Evolutionary conservation across 2,797 vertebrate species (phyloP).

Genomic region (Rhynchotus rufescens): DNA sequence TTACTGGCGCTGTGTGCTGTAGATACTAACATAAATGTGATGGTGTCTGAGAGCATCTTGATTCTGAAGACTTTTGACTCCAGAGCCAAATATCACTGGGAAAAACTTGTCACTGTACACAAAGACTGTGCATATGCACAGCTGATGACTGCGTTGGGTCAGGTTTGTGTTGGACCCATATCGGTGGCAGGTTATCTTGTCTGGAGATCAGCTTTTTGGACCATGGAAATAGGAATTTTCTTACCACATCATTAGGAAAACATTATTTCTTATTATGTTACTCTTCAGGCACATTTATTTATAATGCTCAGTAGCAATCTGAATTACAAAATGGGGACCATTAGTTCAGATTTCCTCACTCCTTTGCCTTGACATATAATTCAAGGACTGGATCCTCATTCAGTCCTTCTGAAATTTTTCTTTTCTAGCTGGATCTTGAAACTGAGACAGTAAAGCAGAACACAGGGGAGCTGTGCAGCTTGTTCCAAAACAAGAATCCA

Average conservation of each 20-base stretch:
- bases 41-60: neutral
- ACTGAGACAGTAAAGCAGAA: neutral
- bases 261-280: neutral
- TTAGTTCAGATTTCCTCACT: neutral
- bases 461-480: neutral
- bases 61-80: neutral
- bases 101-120: neutral
- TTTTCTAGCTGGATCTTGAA: neutral
- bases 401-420: neutral
- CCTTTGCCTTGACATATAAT: neutral
- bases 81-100: neutral
- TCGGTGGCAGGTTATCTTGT: neutral
- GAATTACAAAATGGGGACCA: neutral
- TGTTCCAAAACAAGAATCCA: neutral
- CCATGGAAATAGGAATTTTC: neutral
- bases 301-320: neutral
- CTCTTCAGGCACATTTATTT: neutral
- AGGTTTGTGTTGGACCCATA: neutral
- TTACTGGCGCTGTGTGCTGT: neutral
- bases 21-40: neutral
- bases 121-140: neutral
- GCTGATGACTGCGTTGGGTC: neutral
- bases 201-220: neutral
- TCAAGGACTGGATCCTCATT: neutral
- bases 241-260: neutral